These are phyloP conservation scores for Heliothis virescens DNA, from an alignment of 1,140 invertebrate genomes.

Conservation along the genomic window DNA sequence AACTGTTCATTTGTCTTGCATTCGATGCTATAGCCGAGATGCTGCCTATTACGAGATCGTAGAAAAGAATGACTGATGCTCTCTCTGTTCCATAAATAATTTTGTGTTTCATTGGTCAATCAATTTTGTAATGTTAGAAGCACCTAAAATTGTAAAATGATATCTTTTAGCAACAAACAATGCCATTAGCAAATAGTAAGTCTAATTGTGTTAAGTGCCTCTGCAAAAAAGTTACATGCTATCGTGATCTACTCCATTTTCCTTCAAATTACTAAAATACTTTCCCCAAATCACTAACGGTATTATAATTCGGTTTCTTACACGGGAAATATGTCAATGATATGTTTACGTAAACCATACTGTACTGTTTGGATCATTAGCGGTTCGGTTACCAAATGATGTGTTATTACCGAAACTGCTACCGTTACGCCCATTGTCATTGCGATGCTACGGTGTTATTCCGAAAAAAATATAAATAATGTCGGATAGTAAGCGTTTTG, in stretches of 20 bases:
- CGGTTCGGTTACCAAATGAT: conserved; percentile 13
- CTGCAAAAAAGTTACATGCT: too few relatives aligned
- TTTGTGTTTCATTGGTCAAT: too few relatives aligned
- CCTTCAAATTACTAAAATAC: neutral
- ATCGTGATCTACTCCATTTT: neutral
- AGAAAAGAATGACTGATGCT: too few relatives aligned
- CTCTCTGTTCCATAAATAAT: too few relatives aligned
- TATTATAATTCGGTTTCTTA: conserved; percentile 16
- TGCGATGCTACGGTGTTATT: conserved; percentile 10
- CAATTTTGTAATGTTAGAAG: too few relatives aligned
- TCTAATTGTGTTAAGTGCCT: too few relatives aligned
- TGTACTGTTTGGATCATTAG: conserved; percentile 7
- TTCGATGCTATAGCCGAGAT: too few relatives aligned
- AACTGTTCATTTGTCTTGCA: too few relatives aligned
- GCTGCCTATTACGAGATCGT: too few relatives aligned
- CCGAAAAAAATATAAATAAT: neutral
- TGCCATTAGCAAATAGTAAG: too few relatives aligned
- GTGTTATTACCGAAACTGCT: conserved; percentile 29
- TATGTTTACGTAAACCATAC: conserved; percentile 16
- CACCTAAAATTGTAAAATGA: too few relatives aligned
- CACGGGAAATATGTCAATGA: conserved; percentile 20
- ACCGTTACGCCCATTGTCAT: conserved; percentile 5
- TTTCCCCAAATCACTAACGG: conserved; percentile 6
- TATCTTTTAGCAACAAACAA: too few relatives aligned
- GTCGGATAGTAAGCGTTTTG: neutral